phyloP scores from a whole-genome alignment of 1,140 invertebrate genomes.

The Conus ventricosus region DNA sequence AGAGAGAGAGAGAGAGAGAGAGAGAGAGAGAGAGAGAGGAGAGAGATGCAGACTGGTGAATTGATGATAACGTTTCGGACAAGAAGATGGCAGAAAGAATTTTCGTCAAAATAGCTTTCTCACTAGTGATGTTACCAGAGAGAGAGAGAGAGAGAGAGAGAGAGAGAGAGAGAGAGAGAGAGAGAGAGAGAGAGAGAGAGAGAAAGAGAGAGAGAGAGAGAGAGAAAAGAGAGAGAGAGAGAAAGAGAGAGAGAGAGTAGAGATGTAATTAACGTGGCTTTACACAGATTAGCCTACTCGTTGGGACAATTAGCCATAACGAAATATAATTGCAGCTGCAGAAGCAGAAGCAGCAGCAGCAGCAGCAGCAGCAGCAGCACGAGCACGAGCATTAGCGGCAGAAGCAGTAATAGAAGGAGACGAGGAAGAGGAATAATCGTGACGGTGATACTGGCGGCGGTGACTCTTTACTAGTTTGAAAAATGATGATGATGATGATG shows the following conservation, averaged over 20 bases:
- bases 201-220: not conserved
- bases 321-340: too few relatives aligned
- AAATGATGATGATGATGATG: not conserved
- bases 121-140: not conserved
- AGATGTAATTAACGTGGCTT: not conserved
- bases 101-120: not conserved
- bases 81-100: not conserved
- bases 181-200: not conserved
- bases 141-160: not conserved
- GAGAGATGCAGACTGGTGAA: not conserved
- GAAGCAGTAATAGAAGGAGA: not conserved
- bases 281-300: not conserved
- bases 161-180: not conserved
- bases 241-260: not conserved
- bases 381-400: not conserved
- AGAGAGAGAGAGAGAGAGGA: constrained; percentile 27
- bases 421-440: not conserved
- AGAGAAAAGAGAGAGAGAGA: not conserved
- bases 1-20: not conserved
- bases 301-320: constrained; percentile 1
- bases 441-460: not conserved
- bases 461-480: not conserved
- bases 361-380: not conserved
- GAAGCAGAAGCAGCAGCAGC: not conserved
- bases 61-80: not conserved